These are phyloP conservation scores for Petrolisthes cinctipes DNA, from an alignment of 2,888 invertebrate genomes.

Conservation along the genomic window DNA sequence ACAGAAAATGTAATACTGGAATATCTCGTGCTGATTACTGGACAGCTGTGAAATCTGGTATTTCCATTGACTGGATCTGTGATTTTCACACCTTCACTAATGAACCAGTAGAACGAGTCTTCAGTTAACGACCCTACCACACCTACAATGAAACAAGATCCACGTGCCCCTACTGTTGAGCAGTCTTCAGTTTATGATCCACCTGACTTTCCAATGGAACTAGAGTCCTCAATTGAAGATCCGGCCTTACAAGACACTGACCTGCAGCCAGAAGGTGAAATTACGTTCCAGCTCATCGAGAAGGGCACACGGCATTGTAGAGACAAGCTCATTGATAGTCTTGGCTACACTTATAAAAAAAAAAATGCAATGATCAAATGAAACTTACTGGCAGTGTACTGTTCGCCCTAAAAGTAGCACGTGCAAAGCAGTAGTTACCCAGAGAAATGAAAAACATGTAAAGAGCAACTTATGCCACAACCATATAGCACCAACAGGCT, in stretches of 20 bases:
- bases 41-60: constrained; percentile 27
- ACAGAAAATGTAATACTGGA: no score
- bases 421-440: constrained; percentile 16
- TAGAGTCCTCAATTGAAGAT: constrained; percentile 25
- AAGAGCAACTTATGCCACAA: constrained; percentile 22
- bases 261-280: constrained; percentile 14
- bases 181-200: background rate
- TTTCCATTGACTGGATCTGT: constrained; percentile 28
- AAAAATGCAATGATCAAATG: constrained; percentile 31
- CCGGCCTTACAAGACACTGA: constrained; percentile 14
- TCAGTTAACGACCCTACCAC: background rate
- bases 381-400: constrained; percentile 37
- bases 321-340: constrained; percentile 27
- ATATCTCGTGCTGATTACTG: no score
- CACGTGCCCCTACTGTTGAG: background rate
- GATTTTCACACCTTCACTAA: constrained; percentile 22
- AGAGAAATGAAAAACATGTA: constrained; percentile 32
- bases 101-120: background rate
- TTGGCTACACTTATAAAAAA: constrained; percentile 14
- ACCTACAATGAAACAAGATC: background rate
- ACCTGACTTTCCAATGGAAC: constrained; percentile 19
- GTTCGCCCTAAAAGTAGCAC: constrained; percentile 14
- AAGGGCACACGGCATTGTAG: constrained; percentile 28
- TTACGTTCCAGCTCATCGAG: constrained; percentile 32
- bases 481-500: constrained; percentile 43